Evolutionary conservation across 2,797 vertebrate genomes (phyloP).

Genomic region (Moxostoma hubbsi): DNA sequence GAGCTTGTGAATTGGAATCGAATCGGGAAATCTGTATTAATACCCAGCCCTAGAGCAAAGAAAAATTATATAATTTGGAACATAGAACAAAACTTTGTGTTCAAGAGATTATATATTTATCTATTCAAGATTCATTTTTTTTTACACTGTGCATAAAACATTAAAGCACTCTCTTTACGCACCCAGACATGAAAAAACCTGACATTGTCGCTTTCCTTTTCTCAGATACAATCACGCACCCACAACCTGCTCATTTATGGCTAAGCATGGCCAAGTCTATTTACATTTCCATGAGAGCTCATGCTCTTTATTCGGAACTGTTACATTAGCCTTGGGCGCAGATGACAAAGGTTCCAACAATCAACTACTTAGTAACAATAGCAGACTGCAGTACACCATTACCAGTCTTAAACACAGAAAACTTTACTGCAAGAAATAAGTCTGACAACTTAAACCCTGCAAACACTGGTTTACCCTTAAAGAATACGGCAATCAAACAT

Average conservation of each 20-base stretch:
- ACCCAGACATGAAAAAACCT: background rate
- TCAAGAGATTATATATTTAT: too few relatives aligned
- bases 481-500: background rate
- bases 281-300: slow-evolving; percentile 59
- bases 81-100: too few relatives aligned
- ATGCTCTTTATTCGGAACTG: slow-evolving; percentile 44
- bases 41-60: too few relatives aligned
- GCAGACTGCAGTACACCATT: background rate
- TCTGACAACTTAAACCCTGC: background rate
- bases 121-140: too few relatives aligned
- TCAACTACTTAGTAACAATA: background rate
- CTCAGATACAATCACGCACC: slow-evolving; percentile 23
- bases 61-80: too few relatives aligned
- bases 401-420: background rate
- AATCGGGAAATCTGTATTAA: too few relatives aligned
- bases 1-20: too few relatives aligned
- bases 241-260: slow-evolving; percentile 27
- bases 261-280: slow-evolving; percentile 46
- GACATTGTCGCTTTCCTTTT: background rate
- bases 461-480: background rate
- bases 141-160: background rate
- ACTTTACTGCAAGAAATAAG: background rate
- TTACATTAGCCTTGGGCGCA: slow-evolving; percentile 36
- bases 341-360: slow-evolving; percentile 27
- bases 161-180: background rate